These are phyloP conservation scores for Pungitius pungitius DNA, from an alignment of 2,113 vertebrate species.

Conservation along the genomic window DNA sequence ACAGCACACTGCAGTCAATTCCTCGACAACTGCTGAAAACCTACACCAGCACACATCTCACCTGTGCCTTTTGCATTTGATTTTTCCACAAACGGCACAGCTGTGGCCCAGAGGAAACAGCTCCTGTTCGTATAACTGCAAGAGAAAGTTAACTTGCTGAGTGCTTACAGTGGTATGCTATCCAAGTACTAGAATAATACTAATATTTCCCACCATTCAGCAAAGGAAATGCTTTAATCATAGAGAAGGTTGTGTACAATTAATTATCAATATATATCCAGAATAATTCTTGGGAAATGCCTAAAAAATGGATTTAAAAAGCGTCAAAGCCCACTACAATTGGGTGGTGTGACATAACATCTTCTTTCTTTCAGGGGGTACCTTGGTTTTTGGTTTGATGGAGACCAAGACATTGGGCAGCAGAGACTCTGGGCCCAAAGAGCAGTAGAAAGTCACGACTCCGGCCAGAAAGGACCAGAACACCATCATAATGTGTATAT, in stretches of 20 bases:
- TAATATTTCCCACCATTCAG: neutral
- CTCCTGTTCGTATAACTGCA: constrained; percentile 88
- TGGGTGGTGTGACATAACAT: neutral
- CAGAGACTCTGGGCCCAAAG: constrained; percentile 89
- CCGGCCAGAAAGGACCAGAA: constrained; percentile 98
- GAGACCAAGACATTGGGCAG: constrained; percentile 90
- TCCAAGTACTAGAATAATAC: neutral
- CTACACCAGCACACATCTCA: constrained; percentile 60
- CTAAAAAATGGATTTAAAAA: constrained; percentile 6
- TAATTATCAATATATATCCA: neutral
- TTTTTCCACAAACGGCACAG: constrained; percentile 95
- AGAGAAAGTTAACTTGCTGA: constrained; percentile 14
- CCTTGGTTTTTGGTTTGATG: constrained; percentile 91
- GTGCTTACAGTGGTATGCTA: neutral
- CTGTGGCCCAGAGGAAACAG: constrained; percentile 91
- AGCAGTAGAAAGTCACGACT: constrained; percentile 92
- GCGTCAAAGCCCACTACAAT: neutral
- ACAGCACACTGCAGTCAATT: neutral
- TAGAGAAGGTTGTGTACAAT: neutral
- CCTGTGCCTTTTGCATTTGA: constrained; percentile 96
- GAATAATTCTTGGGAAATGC: neutral
- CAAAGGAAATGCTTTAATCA: neutral
- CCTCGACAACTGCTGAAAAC: neutral
- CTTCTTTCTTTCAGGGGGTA: constrained; percentile 49
- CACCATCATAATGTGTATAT: constrained; percentile 92